Conservation (phyloP, 2,888 invertebrate species). For the Eueremaeus valkanovi region DNA sequence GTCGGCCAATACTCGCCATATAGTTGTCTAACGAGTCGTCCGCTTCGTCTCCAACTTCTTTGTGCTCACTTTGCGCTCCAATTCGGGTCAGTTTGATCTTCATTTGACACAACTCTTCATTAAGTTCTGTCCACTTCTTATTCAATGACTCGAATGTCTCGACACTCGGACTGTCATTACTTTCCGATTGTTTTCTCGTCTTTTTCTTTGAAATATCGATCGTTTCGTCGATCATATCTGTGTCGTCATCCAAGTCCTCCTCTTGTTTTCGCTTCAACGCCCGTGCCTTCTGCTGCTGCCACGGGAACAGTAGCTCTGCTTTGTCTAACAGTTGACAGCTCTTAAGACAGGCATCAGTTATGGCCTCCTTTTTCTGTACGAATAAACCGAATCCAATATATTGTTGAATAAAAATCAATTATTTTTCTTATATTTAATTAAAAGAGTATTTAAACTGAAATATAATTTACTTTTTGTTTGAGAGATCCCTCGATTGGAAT, state of each 20-base stretch:
- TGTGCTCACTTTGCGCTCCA: not conserved
- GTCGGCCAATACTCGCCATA: constrained; percentile 30
- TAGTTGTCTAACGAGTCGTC: constrained; percentile 39
- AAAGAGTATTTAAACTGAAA: not conserved
- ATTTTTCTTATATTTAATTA: no score
- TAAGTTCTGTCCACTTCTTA: constrained; percentile 38
- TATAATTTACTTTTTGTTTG: constrained; percentile 21
- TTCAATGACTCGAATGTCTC: constrained; percentile 38
- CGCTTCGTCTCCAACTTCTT: not conserved
- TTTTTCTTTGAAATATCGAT: constrained; percentile 16
- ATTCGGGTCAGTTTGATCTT: constrained; percentile 36
- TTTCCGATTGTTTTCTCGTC: constrained; percentile 9
- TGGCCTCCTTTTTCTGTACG: constrained; percentile 41
- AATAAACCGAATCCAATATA: no score
- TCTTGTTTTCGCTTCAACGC: constrained; percentile 2
- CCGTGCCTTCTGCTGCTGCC: constrained; percentile 41
- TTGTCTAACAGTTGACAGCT: constrained; percentile 42
- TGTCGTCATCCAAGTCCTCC: constrained; percentile 36
- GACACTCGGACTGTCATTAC: not conserved
- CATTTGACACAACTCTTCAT: constrained; percentile 35
- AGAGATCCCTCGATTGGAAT: constrained; percentile 37
- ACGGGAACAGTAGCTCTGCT: constrained; percentile 41
- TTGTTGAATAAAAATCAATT: no score
- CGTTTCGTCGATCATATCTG: constrained; percentile 40
- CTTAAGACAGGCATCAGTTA: constrained; percentile 38